Evolutionary conservation across 2,113 vertebrate genomes (phyloP).

Genomic region (Poecile atricapillus): DNA sequence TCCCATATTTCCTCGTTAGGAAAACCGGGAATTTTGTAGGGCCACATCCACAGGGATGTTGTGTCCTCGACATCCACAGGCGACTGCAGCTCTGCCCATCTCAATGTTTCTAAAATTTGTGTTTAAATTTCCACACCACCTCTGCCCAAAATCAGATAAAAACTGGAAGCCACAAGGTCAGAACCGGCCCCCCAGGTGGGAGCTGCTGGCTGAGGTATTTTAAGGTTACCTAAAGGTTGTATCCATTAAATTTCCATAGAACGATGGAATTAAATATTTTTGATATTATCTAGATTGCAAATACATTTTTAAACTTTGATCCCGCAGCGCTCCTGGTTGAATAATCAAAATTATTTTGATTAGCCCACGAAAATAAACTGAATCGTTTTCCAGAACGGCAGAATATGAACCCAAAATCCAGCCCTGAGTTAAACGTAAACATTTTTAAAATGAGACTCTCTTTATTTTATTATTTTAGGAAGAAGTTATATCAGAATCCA

Average conservation of each 20-base stretch:
- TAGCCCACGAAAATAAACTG: background rate
- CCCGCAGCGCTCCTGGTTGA: background rate
- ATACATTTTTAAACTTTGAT: background rate
- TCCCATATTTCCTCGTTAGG: fast-evolving
- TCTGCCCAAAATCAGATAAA: background rate
- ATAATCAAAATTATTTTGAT: background rate
- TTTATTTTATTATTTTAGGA: background rate
- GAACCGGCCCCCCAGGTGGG: background rate
- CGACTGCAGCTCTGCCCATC: background rate
- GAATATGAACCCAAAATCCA: background rate
- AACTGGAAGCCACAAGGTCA: background rate
- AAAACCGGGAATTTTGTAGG: background rate
- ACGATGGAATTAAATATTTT: background rate
- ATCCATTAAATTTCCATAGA: background rate
- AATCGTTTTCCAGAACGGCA: fast-evolving
- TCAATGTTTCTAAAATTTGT: background rate
- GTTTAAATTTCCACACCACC: background rate
- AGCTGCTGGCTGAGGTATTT: background rate
- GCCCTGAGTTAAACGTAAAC: background rate
- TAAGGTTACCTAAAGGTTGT: background rate
- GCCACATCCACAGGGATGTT: fast-evolving
- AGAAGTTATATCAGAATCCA: background rate
- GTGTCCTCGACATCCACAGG: background rate
- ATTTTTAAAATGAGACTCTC: fast-evolving
- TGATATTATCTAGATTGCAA: background rate